Evolutionary conservation across 2,113 vertebrate species (phyloP).

Genomic region (Silurus meridionalis): DNA sequence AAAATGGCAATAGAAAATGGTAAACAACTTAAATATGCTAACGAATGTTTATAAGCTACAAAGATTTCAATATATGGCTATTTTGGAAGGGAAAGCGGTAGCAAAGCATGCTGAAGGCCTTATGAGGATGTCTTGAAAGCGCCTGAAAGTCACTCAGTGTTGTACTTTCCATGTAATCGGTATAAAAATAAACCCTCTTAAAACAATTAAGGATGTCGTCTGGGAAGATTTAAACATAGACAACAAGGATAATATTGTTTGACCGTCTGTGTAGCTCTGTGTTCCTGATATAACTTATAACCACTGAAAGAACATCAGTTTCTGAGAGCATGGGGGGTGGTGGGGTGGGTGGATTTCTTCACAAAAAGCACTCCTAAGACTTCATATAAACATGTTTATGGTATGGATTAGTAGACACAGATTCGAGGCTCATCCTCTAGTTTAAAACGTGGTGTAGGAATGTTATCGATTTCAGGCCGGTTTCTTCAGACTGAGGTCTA

Average conservation of each 20-base stretch:
- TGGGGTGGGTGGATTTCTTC: neutral
- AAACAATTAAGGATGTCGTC: neutral
- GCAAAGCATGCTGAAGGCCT: neutral
- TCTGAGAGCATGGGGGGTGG: neutral
- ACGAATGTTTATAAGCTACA: neutral
- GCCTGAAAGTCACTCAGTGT: neutral
- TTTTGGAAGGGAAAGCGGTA: neutral
- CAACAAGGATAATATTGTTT: neutral
- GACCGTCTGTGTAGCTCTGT: neutral
- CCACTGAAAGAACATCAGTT: neutral
- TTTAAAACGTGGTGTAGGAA: neutral
- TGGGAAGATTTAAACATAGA: neutral
- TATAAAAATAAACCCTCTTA: neutral
- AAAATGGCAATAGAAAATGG: neutral
- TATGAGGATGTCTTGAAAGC: neutral
- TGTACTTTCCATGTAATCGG: neutral
- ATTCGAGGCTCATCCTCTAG: too few species aligned
- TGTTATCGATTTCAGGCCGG: neutral
- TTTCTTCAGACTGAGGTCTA: neutral
- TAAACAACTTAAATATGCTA: neutral
- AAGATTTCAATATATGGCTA: too few species aligned
- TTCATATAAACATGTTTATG: neutral
- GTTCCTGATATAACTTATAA: neutral
- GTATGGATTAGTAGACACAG: too few species aligned
- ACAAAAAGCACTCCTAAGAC: conserved; percentile 4